Evolutionary conservation across 2,797 vertebrate genomes (phyloP).

Genomic region (Anolis apletophallus): DNA sequence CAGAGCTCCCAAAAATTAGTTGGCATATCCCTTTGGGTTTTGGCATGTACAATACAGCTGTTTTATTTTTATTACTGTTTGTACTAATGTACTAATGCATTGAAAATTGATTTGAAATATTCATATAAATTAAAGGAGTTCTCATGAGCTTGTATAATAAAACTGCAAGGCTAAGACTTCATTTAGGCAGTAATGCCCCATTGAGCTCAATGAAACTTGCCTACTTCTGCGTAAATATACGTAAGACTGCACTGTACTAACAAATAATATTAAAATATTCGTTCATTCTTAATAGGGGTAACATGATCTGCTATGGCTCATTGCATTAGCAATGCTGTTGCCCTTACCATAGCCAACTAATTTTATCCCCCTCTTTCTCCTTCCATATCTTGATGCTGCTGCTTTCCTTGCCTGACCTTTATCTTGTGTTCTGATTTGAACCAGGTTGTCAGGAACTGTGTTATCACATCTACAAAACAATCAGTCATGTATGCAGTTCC

Average conservation of each 20-base stretch:
- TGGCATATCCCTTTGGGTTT: too few relatives aligned
- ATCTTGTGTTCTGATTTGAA: background rate
- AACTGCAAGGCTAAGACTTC: background rate
- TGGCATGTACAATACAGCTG: too few relatives aligned
- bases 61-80: too few relatives aligned
- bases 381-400: background rate
- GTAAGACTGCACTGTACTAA: background rate
- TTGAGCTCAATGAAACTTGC: background rate
- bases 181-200: background rate
- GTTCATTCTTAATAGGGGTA: background rate
- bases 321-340: background rate
- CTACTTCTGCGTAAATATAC: background rate
- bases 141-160: background rate
- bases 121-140: background rate
- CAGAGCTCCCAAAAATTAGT: too few relatives aligned
- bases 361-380: background rate
- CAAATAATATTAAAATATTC: background rate
- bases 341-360: background rate
- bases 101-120: background rate
- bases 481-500: background rate
- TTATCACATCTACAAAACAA: conserved; percentile 6
- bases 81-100: too few relatives aligned
- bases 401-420: background rate
- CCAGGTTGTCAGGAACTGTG: background rate
- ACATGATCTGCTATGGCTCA: background rate